Evolutionary conservation across 2,888 invertebrate genomes (phyloP), one percentile per base, ranked within the genome.

Genomic region (Spodoptera picta): DNA sequence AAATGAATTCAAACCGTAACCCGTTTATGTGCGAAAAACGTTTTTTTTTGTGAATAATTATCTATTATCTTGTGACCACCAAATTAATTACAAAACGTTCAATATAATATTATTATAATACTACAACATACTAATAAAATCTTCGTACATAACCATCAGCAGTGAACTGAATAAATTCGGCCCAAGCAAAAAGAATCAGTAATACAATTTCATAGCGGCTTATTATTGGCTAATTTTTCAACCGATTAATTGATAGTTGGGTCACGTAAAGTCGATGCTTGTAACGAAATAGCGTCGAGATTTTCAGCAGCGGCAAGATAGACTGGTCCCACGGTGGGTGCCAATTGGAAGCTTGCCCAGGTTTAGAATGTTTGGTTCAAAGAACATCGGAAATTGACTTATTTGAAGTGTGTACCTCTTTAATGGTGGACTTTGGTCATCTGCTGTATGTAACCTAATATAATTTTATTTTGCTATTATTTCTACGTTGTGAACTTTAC

Each of bases 261-360:
- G 69, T 69, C 79, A 79, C 80, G 81, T 79, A 79, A 54, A 52
- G 63, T 69, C 60, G 54, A 71, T 62, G 60, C 61, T 51, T 70
- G 70, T 65, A 75, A 58, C 57, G 54, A 55, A 50, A 73, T 65
- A 67, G 54, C 42, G 42, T 19, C 10, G 65, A 65, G 65, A 75
- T 66, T 75, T 65, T 62, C 56, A 61, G 55, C 44, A 49, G 14
- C 46, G 42, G 43, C 41, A 52, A 77, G 63, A 60, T 64, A 55
- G 60, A 50, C 56, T 7, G 57, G 81, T 31, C 57, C 64, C 68
- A 67, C 36, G 66, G 48, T 72, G 74, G 77, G 65, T 46, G 81
- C 81, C 79, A 79, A 75, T 79, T 80, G 73, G 80, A 75, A 52
- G 44, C 42, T 41, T 73, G 79, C 79, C 80, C 79, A 65, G 52